These are phyloP conservation scores for Hyposoter dolosus DNA, from an alignment of 2,888 invertebrate species.

Conservation along the genomic window DNA sequence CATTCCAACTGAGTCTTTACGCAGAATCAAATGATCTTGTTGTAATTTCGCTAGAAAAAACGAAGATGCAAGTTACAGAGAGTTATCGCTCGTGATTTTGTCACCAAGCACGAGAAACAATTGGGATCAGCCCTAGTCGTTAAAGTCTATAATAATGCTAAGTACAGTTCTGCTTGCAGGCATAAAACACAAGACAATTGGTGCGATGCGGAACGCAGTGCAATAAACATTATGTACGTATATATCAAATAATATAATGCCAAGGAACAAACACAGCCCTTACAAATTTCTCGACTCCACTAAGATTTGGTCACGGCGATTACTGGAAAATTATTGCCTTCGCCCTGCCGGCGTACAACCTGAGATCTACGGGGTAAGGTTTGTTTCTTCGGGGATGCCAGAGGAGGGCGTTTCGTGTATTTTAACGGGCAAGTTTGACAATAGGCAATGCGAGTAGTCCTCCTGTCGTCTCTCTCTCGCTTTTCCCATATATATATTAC, in stretches of 20 bases:
- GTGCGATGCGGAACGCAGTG: slow-evolving; percentile 24
- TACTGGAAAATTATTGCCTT: slow-evolving; percentile 80
- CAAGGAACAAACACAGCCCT: slow-evolving; percentile 63
- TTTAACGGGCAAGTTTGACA: slow-evolving; percentile 82
- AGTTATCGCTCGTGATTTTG: neutral
- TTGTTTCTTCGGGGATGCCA: slow-evolving; percentile 65
- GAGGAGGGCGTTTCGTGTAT: slow-evolving; percentile 78
- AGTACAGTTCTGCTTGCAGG: slow-evolving; percentile 48
- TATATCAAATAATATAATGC: slow-evolving; percentile 43
- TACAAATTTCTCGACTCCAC: slow-evolving; percentile 69
- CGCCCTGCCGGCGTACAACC: slow-evolving; percentile 63
- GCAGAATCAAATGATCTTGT: neutral
- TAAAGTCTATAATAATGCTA: slow-evolving; percentile 46
- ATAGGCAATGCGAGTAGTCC: slow-evolving; percentile 70
- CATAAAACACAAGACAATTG: slow-evolving; percentile 63
- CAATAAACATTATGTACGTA: slow-evolving; percentile 41
- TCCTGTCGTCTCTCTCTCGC: slow-evolving; percentile 17
- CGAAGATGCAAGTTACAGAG: neutral
- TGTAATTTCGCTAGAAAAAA: neutral
- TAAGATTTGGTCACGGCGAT: slow-evolving; percentile 75
- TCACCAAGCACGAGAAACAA: slow-evolving; percentile 31
- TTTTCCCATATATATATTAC: slow-evolving; percentile 6
- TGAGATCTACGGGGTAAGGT: slow-evolving; percentile 55
- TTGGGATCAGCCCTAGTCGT: slow-evolving; percentile 43
- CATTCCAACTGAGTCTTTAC: too few species aligned